phyloP scores from a whole-genome alignment of 2,113 vertebrate genomes.

The Phrynocephalus versicolor region DNA sequence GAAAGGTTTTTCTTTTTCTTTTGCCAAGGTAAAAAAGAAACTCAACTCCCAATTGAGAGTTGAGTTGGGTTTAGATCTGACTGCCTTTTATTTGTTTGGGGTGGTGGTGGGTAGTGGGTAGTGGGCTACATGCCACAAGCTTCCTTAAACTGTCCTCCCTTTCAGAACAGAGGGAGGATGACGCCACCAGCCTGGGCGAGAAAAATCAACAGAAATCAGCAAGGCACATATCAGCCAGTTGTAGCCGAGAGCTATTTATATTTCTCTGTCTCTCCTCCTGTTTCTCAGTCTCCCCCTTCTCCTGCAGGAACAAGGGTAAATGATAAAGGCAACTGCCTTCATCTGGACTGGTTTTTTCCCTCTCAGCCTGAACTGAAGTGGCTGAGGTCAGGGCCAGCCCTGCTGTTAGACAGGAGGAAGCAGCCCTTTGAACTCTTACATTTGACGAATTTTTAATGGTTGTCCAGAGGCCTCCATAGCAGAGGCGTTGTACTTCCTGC shows the following conservation, averaged over 20 bases:
- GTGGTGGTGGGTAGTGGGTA: neutral
- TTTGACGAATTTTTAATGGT: too few relatives aligned
- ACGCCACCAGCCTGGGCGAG: neutral
- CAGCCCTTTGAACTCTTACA: neutral
- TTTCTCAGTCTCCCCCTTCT: neutral
- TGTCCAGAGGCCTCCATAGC: too few relatives aligned
- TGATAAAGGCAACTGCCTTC: neutral
- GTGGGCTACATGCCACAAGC: neutral
- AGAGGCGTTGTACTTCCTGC: too few relatives aligned
- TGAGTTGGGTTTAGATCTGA: constrained; percentile 43
- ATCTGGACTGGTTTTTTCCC: neutral
- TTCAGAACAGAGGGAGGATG: neutral
- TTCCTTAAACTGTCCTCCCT: neutral
- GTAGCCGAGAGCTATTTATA: neutral
- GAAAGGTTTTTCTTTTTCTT: too few relatives aligned
- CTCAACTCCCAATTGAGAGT: constrained; percentile 38
- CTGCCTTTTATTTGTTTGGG: neutral
- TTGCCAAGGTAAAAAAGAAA: neutral
- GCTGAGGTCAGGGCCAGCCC: neutral
- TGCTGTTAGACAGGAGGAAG: neutral
- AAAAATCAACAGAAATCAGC: neutral
- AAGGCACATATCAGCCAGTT: too few relatives aligned
- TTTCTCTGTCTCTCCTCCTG: neutral
- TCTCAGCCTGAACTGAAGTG: neutral
- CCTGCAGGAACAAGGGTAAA: neutral